Base-by-base conservation (phyloP, 2,888 invertebrate genomes). In the Coenonympha arcania region DNA sequence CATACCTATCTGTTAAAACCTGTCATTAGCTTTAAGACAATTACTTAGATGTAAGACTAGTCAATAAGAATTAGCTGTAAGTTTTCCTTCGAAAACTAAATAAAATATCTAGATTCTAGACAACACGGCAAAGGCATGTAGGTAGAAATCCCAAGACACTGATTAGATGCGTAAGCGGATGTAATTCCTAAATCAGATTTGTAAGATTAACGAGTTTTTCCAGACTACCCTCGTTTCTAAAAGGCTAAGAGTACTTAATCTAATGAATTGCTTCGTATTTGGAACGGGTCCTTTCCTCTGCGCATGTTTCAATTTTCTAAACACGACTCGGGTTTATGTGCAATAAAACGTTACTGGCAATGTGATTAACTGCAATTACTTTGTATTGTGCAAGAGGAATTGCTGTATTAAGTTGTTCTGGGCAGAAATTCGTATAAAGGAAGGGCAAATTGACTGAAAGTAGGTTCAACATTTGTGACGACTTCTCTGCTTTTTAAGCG, bases 331-430 rank as follows among this genome's bases (percentile, higher is more conserved):
- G 66, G 58, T 68, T 71, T 65, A 72, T 61, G 68, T 63, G 39
- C 70, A 64, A 78, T 79, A 76, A 78, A 78, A 71, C 55, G 63
- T 71, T 68, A 78, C 66, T 59, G 64, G 50, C 57, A 65, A 64
- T 60, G 68, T 69, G 69, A 77, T 76, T 77, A 77, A 71, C 63
- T 58, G 73, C 73, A 22, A 22, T 22, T 39, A 39, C 69, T 59
- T 64, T 58, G 62, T 58, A 70, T 73, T 70, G 69, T 70, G 61
- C 66, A 65, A 60, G 65, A 70, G 58, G n/a, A n/a, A n/a, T n/a
- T n/a, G n/a, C n/a, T n/a, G n/a, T n/a, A n/a, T n/a, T n/a, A n/a
- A 57, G 59, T 59, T 69, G 61, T 9, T 33, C 16, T 16, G 16
- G 18, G 13, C 8, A 8, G 4, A 4, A n/a, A 28, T 28, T 28